These are phyloP conservation scores for Physella acuta DNA, from an alignment of 1,140 invertebrate genomes.

Conservation along the genomic window DNA sequence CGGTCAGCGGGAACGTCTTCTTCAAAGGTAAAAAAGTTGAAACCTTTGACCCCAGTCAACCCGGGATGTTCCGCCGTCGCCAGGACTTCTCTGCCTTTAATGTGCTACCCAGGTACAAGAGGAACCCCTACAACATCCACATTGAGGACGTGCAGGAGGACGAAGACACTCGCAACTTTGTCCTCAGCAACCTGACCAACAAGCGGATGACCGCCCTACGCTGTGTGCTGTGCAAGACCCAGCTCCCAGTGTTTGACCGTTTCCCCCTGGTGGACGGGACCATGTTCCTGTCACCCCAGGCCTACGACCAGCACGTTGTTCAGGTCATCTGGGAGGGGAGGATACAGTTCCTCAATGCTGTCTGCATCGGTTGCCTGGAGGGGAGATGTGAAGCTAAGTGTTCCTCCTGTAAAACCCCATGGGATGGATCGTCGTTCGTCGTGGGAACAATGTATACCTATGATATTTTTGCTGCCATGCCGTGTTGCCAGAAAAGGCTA, in stretches of 20 bases:
- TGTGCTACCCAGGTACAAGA: constrained; percentile 86
- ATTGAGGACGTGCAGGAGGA: constrained; percentile 98
- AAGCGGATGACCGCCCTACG: constrained; percentile 46
- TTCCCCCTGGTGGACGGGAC: constrained; percentile 96
- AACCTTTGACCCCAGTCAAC: constrained; percentile 4
- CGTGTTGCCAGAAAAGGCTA: constrained; percentile 89
- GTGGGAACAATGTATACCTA: constrained; percentile 97
- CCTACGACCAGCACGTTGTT: constrained; percentile 45
- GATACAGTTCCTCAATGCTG: constrained; percentile 86
- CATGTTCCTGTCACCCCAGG: constrained; percentile 86
- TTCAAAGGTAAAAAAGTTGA: constrained; percentile 64
- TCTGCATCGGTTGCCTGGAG: constrained; percentile 88
- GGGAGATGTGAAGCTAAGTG: constrained; percentile 80
- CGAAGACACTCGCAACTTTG: constrained; percentile 77
- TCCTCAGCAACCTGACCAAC: constrained; percentile 51
- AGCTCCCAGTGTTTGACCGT: constrained; percentile 90
- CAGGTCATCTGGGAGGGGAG: constrained; percentile 76
- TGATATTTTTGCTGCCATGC: constrained; percentile 94
- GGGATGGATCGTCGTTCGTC: constrained; percentile 90
- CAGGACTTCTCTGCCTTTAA: constrained; percentile 94
- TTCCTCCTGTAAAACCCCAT: constrained; percentile 79
- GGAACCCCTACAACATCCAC: constrained; percentile 81
- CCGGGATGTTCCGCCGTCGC: constrained; percentile 67
- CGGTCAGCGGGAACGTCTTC: constrained; percentile 32
- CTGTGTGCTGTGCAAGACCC: constrained; percentile 80